Evolutionary conservation across 2,888 invertebrate species (phyloP).

Genomic region (Troilus luridus): DNA sequence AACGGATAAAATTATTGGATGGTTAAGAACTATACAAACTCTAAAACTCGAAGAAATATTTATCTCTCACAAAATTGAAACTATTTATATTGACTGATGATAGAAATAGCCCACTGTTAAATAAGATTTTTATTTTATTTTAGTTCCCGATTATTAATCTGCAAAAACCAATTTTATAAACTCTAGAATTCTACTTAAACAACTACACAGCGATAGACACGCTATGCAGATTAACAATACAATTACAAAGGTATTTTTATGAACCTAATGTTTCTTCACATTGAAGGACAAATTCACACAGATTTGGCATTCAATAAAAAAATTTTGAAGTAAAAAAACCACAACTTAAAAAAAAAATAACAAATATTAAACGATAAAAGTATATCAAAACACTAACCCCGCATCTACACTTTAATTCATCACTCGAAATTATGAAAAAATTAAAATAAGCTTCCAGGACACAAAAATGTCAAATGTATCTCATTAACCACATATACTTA

Average conservation of each 20-base stretch:
- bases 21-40: background rate
- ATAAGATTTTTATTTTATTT: constrained; percentile 15
- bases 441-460: background rate
- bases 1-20: no score
- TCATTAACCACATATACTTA: background rate
- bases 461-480: background rate
- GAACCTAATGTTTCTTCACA: background rate
- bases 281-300: background rate
- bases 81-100: constrained; percentile 14
- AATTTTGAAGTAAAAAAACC: background rate
- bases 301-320: background rate
- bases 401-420: background rate
- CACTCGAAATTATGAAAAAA: background rate
- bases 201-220: background rate
- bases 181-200: background rate
- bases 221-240: constrained; percentile 5
- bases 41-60: background rate
- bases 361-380: background rate
- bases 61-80: background rate
- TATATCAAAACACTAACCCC: background rate
- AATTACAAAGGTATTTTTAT: constrained; percentile 37
- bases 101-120: constrained; percentile 23
- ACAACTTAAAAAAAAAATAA: background rate
- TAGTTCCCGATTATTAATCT: background rate
- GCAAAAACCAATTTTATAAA: background rate